These are phyloP conservation scores for Seriola quinqueradiata DNA, from an alignment of 2,113 vertebrate species.

Conservation along the genomic window DNA sequence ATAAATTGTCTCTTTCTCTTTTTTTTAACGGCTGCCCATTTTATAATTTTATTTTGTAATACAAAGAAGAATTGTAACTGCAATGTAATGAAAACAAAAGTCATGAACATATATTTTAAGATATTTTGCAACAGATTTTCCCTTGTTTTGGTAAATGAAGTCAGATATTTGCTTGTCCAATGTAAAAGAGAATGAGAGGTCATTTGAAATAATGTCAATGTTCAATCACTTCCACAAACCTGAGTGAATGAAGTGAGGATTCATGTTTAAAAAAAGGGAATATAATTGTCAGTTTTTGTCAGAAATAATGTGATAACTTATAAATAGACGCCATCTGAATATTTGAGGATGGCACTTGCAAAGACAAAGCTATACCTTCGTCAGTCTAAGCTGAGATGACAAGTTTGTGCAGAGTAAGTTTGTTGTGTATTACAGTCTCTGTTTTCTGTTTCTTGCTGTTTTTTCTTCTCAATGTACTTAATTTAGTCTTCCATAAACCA, in stretches of 20 bases:
- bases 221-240: conserved; percentile 60
- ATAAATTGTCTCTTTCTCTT: conserved; percentile 80
- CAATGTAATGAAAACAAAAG: conserved; percentile 78
- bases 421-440: conserved; percentile 70
- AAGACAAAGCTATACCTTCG: conserved; percentile 45
- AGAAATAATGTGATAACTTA: conserved; percentile 64
- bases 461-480: conserved; percentile 77
- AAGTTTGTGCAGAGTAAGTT: conserved; percentile 66
- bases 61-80: conserved; percentile 81
- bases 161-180: conserved; percentile 65
- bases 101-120: conserved; percentile 81
- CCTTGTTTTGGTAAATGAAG: conserved; percentile 71
- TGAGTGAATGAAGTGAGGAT: conserved; percentile 63
- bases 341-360: conserved; percentile 46
- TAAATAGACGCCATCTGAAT: conserved; percentile 52
- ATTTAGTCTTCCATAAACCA: conserved; percentile 88
- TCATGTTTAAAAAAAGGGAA: conserved; percentile 72
- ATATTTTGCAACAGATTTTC: conserved; percentile 77
- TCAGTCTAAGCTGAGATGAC: conserved; percentile 49
- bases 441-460: conserved; percentile 77
- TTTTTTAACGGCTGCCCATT: conserved; percentile 87
- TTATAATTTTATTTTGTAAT: conserved; percentile 85
- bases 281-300: conserved; percentile 71
- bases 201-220: conserved; percentile 57
- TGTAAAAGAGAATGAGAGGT: conserved; percentile 64